Base-by-base conservation (phyloP, 2,113 vertebrate species). In the Onychostoma macrolepis region DNA sequence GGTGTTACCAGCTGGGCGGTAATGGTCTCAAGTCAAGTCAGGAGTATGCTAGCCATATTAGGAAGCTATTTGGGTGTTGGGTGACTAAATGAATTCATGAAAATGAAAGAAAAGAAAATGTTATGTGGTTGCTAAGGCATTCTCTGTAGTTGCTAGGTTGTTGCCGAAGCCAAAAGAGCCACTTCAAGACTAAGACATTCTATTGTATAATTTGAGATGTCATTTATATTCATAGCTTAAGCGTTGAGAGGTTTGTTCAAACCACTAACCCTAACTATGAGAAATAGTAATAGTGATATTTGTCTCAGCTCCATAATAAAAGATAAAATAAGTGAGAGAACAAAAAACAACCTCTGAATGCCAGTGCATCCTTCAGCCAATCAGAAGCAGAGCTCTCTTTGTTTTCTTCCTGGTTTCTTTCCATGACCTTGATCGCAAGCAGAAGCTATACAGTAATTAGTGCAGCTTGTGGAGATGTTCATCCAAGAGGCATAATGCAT, bases 391-490 rank as follows among this genome's bases (percentile, higher is more conserved):
- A 67, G 38, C 30, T 83, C 50, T 85, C 3, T 43, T 50, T 56
- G 30, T 69, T 58, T 45, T 48, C 58, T 56, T 83, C 5, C 21
- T 17, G n/a, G 17, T 58, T 61, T 77, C 48, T 50, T 28, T 88
- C 75, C 26, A 41, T 87, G 86, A 90, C 91, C 87, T 91, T 87
- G 43, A 83, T 81, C 88, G 75, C 61, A 69, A 72, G 79, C 72
- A 80, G 63, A 76, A 81, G 71, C 65, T 75, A 48, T 85, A 58
- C 67, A 28, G 86, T 91, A 93, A 94, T 91, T 92, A 90, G 91
- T 88, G 80, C 50, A 83, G 85, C 79, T 88, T 86, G 82, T 74
- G 69, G 48, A 26, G 71, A 81, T 84, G 87, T 91, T 88, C 77
- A 85, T 90, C 76, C 80, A 86, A 79, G 87, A 65, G 89, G 85